Evolutionary conservation across 2,888 invertebrate genomes (phyloP).

Genomic region (Calephelis perditalis): DNA sequence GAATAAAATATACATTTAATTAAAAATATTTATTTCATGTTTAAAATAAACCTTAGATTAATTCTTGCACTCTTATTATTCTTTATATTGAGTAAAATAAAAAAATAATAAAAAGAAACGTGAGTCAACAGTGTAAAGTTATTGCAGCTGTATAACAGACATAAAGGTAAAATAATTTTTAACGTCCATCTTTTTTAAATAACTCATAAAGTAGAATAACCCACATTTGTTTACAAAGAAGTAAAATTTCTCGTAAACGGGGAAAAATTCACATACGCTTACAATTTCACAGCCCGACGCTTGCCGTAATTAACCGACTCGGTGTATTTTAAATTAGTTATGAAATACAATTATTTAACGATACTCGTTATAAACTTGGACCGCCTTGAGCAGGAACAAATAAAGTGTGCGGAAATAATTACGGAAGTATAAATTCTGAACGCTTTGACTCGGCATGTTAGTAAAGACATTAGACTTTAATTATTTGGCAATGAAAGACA

Average conservation of each 20-base stretch:
- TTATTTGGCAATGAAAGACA: no score
- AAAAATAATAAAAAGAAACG: no score
- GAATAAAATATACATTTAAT: no score
- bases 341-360: slow-evolving; percentile 8
- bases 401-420: slow-evolving; percentile 1
- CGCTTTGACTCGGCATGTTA: background rate
- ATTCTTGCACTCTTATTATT: no score
- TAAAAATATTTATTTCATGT: no score
- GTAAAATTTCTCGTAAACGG: slow-evolving; percentile 6
- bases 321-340: slow-evolving; percentile 58
- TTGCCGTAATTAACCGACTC: slow-evolving; percentile 62
- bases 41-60: no score
- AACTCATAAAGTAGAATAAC: background rate
- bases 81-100: no score
- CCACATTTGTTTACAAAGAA: slow-evolving; percentile 15
- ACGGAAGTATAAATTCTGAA: background rate
- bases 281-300: slow-evolving; percentile 63
- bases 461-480: no score
- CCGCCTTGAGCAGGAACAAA: background rate
- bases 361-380: background rate
- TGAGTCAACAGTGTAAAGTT: no score
- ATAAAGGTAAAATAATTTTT: no score
- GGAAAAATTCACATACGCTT: slow-evolving; percentile 8
- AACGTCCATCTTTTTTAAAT: no score
- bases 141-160: no score